phyloP scores from a whole-genome alignment of 2,113 vertebrate species.

The Plecotus auritus region DNA sequence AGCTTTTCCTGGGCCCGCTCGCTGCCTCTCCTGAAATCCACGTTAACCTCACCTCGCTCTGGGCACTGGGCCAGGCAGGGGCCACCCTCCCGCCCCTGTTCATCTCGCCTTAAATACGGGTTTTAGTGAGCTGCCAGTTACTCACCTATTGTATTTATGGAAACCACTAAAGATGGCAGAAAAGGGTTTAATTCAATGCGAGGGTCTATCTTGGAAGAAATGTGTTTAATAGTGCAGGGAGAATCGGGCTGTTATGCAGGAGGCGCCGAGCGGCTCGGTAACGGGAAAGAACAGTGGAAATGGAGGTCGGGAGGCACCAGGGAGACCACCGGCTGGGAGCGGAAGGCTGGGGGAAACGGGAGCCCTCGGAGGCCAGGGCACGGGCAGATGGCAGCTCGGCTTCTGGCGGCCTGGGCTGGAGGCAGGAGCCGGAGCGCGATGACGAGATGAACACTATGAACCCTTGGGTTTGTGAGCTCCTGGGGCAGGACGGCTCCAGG shows the following conservation, averaged over 20 bases:
- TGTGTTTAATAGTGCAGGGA: slow-evolving; percentile 53
- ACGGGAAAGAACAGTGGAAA: neutral
- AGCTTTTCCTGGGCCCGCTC: neutral
- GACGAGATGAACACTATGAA: rapidly evolving
- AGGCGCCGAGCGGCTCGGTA: neutral
- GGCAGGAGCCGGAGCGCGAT: neutral
- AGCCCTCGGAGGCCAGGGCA: rapidly evolving
- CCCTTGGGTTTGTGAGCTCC: neutral
- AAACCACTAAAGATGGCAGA: slow-evolving; percentile 36
- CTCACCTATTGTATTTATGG: slow-evolving; percentile 54
- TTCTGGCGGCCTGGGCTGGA: neutral
- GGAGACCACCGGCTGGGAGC: rapidly evolving
- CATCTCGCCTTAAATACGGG: neutral
- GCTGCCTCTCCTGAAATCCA: neutral
- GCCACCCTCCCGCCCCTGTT: neutral
- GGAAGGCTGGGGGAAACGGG: rapidly evolving
- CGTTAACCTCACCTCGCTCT: rapidly evolving
- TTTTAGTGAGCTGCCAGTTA: slow-evolving; percentile 13
- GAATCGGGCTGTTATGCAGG: slow-evolving; percentile 24
- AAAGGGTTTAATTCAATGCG: slow-evolving; percentile 44
- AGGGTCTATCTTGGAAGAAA: slow-evolving; percentile 45
- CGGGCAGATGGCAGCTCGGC: neutral
- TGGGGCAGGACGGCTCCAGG: rapidly evolving
- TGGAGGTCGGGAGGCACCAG: neutral
- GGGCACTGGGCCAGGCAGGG: neutral